Conservation (phyloP, 2,797 vertebrate genomes). For the Babyrousa celebensis region DNA sequence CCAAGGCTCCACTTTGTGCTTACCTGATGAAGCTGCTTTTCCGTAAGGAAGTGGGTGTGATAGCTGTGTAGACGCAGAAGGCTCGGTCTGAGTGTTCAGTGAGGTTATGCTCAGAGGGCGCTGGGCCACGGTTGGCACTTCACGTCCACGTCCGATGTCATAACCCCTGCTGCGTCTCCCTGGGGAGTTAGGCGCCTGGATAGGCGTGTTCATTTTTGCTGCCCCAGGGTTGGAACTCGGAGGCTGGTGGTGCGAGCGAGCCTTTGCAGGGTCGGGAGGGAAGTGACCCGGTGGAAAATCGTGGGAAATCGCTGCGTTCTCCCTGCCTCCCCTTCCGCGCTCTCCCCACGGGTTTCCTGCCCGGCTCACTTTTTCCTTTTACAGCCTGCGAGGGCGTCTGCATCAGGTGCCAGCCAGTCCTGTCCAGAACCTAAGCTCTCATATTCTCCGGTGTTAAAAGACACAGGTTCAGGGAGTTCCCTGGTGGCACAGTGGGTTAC, state of each 20-base stretch:
- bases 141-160: accelerated
- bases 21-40: not conserved
- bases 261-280: not conserved
- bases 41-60: not conserved
- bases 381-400: not conserved
- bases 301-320: not conserved
- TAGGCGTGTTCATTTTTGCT: too few species aligned
- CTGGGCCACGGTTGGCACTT: not conserved
- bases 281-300: not conserved
- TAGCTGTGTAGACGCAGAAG: not conserved
- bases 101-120: not conserved
- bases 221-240: not conserved
- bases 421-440: not conserved
- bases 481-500: too few species aligned
- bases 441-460: not conserved
- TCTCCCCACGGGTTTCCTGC: not conserved
- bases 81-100: not conserved
- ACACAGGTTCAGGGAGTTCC: not conserved
- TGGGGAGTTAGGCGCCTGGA: not conserved
- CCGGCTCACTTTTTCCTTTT: not conserved
- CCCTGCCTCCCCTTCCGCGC: not conserved
- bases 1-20: not conserved
- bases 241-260: not conserved
- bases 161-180: accelerated
- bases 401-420: not conserved